Evolutionary conservation across 2,888 invertebrate genomes (phyloP).

Genomic region (Sisyra nigra): DNA sequence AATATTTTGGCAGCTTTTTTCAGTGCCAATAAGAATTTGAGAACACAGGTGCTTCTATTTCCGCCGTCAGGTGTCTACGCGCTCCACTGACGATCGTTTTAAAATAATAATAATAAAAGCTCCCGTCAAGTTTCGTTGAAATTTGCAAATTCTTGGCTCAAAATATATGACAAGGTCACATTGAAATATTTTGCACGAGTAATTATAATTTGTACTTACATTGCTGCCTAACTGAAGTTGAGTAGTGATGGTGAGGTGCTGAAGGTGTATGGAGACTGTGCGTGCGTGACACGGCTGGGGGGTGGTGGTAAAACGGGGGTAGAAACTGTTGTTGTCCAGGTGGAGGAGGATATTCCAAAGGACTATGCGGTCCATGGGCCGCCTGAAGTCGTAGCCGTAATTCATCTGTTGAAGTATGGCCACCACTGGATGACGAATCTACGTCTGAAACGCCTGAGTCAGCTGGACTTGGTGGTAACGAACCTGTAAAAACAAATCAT

Average conservation of each 20-base stretch:
- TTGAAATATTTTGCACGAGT: not conserved
- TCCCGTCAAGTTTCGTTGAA: too few species aligned
- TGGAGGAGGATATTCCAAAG: slow-evolving; percentile 24
- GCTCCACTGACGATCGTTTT: too few species aligned
- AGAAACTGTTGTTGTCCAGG: slow-evolving; percentile 38
- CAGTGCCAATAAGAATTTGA: too few species aligned
- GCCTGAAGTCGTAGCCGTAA: slow-evolving; percentile 69
- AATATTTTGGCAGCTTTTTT: too few species aligned
- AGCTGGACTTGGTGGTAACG: slow-evolving; percentile 91
- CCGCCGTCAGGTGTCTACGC: too few species aligned
- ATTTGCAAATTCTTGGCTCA: too few species aligned
- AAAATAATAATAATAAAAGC: too few species aligned
- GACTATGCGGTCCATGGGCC: slow-evolving; percentile 24
- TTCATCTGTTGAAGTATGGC: slow-evolving; percentile 62
- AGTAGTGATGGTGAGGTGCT: slow-evolving; percentile 15
- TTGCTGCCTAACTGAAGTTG: slow-evolving; percentile 18
- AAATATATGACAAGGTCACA: not conserved
- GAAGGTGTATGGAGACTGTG: slow-evolving; percentile 11
- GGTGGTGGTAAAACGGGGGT: slow-evolving; percentile 50
- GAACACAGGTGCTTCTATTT: too few species aligned
- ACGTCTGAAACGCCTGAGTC: slow-evolving; percentile 96
- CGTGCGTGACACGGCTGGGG: slow-evolving; percentile 18
- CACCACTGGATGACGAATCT: slow-evolving; percentile 63
- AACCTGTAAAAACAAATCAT: slow-evolving; percentile 40
- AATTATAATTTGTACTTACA: slow-evolving; percentile 17